Evolutionary conservation across 2,888 invertebrate genomes (phyloP).

Genomic region (Drosophila gaucha): DNA sequence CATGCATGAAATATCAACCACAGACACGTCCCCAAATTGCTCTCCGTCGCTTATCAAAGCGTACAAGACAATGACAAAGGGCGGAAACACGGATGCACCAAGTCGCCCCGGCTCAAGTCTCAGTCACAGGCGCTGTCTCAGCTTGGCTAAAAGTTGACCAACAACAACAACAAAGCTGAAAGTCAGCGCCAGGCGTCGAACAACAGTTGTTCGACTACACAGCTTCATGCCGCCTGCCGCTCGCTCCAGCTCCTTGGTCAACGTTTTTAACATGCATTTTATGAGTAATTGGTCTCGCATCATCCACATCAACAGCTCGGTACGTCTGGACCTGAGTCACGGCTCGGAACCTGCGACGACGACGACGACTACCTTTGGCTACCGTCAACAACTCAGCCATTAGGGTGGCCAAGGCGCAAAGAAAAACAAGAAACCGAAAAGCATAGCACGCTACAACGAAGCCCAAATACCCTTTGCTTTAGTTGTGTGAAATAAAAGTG

Average conservation of each 20-base stretch:
- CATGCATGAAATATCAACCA: conserved; percentile 72
- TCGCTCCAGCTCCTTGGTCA: conserved; percentile 28
- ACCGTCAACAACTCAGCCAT: conserved; percentile 71
- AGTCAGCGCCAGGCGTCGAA: conserved; percentile 64
- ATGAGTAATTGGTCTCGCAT: conserved; percentile 78
- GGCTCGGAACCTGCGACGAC: conserved; percentile 38
- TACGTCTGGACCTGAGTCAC: conserved; percentile 61
- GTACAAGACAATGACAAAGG: conserved; percentile 82
- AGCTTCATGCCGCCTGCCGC: conserved; percentile 12
- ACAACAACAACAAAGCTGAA: conserved; percentile 30
- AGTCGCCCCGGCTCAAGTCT: conserved; percentile 7
- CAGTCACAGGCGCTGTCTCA: conserved; percentile 12
- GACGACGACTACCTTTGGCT: conserved; percentile 59
- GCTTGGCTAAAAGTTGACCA: conserved; percentile 30
- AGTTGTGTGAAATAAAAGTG: background rate
- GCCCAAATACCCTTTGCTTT: conserved; percentile 13
- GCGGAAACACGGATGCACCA: conserved; percentile 57
- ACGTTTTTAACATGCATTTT: conserved; percentile 78
- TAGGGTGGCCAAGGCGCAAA: conserved; percentile 69
- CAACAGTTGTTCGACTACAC: conserved; percentile 72
- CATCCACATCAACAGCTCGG: conserved; percentile 62
- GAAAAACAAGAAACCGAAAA: conserved; percentile 18
- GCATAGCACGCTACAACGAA: conserved; percentile 12
- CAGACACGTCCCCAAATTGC: conserved; percentile 72
- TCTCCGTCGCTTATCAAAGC: conserved; percentile 67